These are phyloP conservation scores for Lagenorhynchus albirostris DNA, from an alignment of 2,113 vertebrate species.

Conservation along the genomic window DNA sequence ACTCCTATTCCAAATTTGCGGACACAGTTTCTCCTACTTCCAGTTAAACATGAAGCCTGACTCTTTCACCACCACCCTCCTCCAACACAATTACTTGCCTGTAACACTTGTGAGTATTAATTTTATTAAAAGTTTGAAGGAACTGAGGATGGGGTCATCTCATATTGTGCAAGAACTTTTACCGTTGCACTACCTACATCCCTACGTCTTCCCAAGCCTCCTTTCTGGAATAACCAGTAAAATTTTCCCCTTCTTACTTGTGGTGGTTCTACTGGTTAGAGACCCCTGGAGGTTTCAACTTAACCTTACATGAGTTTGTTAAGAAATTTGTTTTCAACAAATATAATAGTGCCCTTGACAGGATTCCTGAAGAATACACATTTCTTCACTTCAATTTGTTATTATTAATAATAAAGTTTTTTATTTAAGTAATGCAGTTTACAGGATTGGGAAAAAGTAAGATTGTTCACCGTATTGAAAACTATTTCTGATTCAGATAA, in stretches of 20 bases:
- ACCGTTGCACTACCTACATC: neutral
- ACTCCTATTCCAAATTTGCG: neutral
- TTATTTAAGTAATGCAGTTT: neutral
- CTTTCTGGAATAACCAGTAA: neutral
- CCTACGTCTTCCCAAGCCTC: neutral
- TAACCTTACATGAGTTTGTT: neutral
- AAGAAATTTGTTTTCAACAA: neutral
- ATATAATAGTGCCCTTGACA: neutral
- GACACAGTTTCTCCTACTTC: neutral
- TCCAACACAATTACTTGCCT: neutral
- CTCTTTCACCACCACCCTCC: accelerated
- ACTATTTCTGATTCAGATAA: neutral
- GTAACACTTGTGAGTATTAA: neutral
- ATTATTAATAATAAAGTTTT: neutral
- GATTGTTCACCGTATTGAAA: neutral
- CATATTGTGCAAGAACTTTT: neutral
- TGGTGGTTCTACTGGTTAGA: neutral
- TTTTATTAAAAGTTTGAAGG: neutral
- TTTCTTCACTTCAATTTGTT: neutral
- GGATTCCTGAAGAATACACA: neutral
- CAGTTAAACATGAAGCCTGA: neutral
- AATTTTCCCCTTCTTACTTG: neutral
- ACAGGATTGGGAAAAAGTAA: neutral
- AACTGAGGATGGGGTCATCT: neutral
- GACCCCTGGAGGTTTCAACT: neutral